These are phyloP conservation scores for Oryzias dopingdopingensis DNA, from an alignment of 2,797 vertebrate genomes.

Conservation along the genomic window DNA sequence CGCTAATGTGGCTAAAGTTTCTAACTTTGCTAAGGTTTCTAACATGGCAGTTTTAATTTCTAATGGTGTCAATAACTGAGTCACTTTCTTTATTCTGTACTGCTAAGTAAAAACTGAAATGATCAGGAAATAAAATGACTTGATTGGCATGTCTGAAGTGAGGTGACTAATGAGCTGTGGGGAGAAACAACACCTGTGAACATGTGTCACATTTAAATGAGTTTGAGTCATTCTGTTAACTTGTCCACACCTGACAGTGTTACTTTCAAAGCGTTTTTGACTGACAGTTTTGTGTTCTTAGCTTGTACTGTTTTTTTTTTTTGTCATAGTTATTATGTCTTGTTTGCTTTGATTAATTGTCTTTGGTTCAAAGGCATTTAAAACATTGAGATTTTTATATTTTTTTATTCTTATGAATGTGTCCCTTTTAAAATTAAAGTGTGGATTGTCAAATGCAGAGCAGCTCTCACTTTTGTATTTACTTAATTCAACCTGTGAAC, in stretches of 20 bases:
- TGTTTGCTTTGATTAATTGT: background rate
- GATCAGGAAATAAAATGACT: background rate
- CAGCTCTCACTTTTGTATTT: too few relatives aligned
- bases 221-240: slow-evolving; percentile 15
- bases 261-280: background rate
- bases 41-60: too few relatives aligned
- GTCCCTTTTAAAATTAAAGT: background rate
- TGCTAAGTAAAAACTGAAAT: slow-evolving; percentile 1
- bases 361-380: too few relatives aligned
- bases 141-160: slow-evolving; percentile 16
- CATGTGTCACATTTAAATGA: slow-evolving; percentile 9
- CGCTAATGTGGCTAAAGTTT: too few relatives aligned
- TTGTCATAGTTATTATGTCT: background rate
- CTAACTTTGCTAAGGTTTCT: too few relatives aligned
- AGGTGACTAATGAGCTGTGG: slow-evolving; percentile 9
- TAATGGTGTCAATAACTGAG: too few relatives aligned
- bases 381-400: too few relatives aligned
- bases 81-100: background rate
- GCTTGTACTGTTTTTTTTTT: background rate
- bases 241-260: slow-evolving; percentile 2
- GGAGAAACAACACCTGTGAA: slow-evolving; percentile 12
- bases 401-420: too few relatives aligned
- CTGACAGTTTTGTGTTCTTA: slow-evolving; percentile 4
- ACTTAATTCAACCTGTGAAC: background rate
- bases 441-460: too few relatives aligned